phyloP scores from a whole-genome alignment of 2,797 vertebrate genomes.

The Erethizon dorsatum region DNA sequence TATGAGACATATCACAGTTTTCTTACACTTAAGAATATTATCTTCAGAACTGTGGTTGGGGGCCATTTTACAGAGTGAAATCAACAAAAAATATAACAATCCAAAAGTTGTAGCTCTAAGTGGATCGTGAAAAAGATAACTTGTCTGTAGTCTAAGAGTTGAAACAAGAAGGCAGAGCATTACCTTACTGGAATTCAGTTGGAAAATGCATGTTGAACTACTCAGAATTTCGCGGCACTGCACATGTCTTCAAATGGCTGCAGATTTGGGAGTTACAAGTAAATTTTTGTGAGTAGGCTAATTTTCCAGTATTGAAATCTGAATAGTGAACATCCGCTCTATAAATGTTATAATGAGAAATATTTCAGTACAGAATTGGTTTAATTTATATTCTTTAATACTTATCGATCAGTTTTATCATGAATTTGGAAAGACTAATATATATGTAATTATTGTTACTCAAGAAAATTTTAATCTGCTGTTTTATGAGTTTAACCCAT shows the following conservation, averaged over 20 bases:
- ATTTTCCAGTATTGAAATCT: conserved; percentile 7
- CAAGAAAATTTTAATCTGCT: conserved; percentile 31
- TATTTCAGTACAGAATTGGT: conserved; percentile 9
- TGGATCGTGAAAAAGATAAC: background rate
- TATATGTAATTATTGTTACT: background rate
- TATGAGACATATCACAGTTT: background rate
- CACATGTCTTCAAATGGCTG: background rate
- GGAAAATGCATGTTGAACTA: background rate
- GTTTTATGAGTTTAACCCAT: conserved; percentile 34
- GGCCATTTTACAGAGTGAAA: background rate
- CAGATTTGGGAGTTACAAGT: conserved; percentile 41
- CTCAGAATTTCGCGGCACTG: background rate
- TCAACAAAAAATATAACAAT: background rate
- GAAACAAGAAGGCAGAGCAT: background rate
- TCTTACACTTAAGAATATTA: background rate
- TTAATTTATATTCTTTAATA: conserved; percentile 65
- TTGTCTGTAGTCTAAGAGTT: background rate
- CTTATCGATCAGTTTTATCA: conserved; percentile 36
- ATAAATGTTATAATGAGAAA: conserved; percentile 41
- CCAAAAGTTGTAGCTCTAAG: background rate
- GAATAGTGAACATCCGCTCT: background rate
- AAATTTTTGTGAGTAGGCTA: conserved; percentile 34
- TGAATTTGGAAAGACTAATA: conserved; percentile 51
- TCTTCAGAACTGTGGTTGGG: background rate
- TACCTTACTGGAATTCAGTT: background rate